Conservation (phyloP, 2,113 vertebrate species). For the Bagarius yarrelli region DNA sequence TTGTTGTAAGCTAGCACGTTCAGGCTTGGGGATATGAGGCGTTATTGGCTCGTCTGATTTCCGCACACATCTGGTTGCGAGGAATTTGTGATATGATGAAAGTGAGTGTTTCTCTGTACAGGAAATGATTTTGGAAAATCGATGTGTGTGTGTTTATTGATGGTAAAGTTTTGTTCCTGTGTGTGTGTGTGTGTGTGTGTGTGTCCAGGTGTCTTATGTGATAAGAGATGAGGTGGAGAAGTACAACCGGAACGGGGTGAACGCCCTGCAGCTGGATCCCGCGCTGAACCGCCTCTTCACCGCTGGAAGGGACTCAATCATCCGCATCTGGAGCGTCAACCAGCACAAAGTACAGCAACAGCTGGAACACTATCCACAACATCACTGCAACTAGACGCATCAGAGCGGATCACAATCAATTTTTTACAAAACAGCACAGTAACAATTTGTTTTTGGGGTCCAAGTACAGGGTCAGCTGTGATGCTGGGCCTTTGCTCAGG, state of each 20-base stretch:
- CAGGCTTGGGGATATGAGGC: neutral
- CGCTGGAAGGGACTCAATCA: slow-evolving; percentile 93
- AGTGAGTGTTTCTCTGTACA: neutral
- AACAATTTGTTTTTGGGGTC: too few species aligned
- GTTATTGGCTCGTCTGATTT: neutral
- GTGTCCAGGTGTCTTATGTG: slow-evolving; percentile 90
- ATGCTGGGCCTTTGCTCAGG: too few species aligned
- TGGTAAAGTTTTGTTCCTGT: neutral
- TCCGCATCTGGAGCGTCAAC: slow-evolving; percentile 98
- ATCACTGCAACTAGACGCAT: neutral
- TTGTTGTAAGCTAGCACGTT: neutral
- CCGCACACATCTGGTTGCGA: neutral
- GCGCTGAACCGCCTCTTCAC: slow-evolving; percentile 94
- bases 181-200: neutral
- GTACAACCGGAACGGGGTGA: slow-evolving; percentile 95
- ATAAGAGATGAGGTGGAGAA: slow-evolving; percentile 98
- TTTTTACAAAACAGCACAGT: too few species aligned
- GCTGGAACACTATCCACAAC: neutral
- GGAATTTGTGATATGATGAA: too few species aligned
- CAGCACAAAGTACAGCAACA: slow-evolving; percentile 87
- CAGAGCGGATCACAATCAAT: too few species aligned
- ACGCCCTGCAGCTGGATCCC: slow-evolving; percentile 93
- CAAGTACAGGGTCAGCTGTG: too few species aligned
- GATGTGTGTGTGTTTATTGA: neutral
- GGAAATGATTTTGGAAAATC: neutral